phyloP scores from a whole-genome alignment of 92 coral and sea anemone genomes.

The Phenganax stokvisi region DNA sequence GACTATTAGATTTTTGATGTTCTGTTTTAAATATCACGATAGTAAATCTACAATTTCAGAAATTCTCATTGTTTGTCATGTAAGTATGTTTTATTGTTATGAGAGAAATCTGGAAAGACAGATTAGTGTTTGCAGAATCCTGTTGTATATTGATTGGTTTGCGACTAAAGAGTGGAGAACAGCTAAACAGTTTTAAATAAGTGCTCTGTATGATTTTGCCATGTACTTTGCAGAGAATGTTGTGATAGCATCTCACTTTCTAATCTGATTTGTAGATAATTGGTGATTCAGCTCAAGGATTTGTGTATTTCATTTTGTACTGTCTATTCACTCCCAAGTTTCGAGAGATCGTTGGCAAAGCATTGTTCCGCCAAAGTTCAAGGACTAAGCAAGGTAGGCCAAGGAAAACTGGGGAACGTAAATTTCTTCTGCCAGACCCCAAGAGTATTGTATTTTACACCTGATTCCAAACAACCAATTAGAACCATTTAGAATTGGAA shows the following conservation, averaged over 20 bases:
- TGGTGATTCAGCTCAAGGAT: slow-evolving; percentile 77
- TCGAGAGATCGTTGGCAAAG: slow-evolving; percentile 43
- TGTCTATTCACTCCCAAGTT: slow-evolving; percentile 76
- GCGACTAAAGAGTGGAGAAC: too few relatives aligned
- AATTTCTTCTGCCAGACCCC: slow-evolving; percentile 20
- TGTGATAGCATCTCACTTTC: not conserved
- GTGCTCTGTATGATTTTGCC: too few relatives aligned
- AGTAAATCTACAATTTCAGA: not conserved
- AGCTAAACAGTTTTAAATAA: too few relatives aligned
- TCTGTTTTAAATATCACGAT: slow-evolving; percentile 2
- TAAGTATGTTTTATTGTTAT: slow-evolving; percentile 36
- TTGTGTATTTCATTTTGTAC: slow-evolving; percentile 71
- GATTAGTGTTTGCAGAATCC: not conserved
- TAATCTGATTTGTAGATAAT: slow-evolving; percentile 54
- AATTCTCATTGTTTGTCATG: slow-evolving; percentile 56
- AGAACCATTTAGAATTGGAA: not conserved
- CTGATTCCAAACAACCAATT: not conserved
- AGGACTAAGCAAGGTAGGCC: not conserved
- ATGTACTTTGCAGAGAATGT: not conserved
- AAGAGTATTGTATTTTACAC: slow-evolving; percentile 17
- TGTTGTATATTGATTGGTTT: not conserved
- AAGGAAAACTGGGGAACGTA: not conserved
- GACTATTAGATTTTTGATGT: slow-evolving; percentile 63
- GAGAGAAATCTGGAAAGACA: not conserved
- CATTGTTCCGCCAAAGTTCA: not conserved